Conservation (phyloP, 2,797 vertebrate genomes). For the Otolemur crassicaudatus region DNA sequence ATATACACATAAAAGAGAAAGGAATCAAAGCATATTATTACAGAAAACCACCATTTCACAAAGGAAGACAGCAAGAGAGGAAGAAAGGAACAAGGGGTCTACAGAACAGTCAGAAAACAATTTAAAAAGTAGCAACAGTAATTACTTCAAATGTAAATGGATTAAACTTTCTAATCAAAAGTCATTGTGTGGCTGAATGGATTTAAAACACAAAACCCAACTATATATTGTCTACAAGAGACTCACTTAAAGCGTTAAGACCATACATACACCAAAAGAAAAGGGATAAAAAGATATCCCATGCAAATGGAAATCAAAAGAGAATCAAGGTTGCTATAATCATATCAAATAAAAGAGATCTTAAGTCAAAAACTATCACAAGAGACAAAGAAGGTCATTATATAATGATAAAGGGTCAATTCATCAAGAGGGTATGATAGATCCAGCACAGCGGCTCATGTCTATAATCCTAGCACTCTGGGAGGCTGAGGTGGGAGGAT, state of each 20-base stretch:
- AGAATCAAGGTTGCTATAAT: background rate
- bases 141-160: background rate
- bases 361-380: background rate
- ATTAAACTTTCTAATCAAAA: background rate
- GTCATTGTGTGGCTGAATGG: background rate
- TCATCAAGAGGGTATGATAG: background rate
- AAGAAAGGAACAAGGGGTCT: background rate
- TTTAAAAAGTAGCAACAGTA: background rate
- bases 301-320: background rate
- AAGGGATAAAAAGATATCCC: background rate
- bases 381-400: background rate
- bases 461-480: too few relatives aligned
- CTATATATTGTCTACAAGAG: background rate
- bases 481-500: too few relatives aligned
- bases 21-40: background rate
- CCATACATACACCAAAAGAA: background rate
- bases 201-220: background rate
- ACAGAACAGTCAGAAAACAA: background rate
- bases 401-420: background rate
- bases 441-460: too few relatives aligned
- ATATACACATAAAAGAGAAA: background rate
- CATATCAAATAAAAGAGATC: background rate
- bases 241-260: background rate
- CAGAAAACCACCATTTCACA: background rate
- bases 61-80: background rate